phyloP scores from a whole-genome alignment of 2,888 invertebrate genomes.

The Neelides folsomi region DNA sequence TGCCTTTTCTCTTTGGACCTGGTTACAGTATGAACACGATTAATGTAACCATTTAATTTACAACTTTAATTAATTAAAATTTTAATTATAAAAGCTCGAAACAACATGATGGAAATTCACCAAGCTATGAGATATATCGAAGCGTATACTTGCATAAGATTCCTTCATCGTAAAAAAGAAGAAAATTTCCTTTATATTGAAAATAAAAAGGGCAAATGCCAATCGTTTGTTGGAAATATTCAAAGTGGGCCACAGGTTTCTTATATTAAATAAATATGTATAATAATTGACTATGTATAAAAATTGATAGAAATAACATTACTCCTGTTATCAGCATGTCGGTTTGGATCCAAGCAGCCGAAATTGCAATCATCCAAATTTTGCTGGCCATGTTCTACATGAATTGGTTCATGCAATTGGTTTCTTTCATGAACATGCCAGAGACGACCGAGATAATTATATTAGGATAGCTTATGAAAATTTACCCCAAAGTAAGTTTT shows the following conservation, averaged over 20 bases:
- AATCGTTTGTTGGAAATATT: slow-evolving; percentile 28
- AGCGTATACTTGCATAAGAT: slow-evolving; percentile 21
- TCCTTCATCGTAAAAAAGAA: slow-evolving; percentile 17
- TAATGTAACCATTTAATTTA: too few relatives aligned
- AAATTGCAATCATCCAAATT: slow-evolving; percentile 21
- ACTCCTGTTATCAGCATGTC: slow-evolving; percentile 14
- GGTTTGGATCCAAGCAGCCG: slow-evolving; percentile 22
- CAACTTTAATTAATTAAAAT: too few relatives aligned
- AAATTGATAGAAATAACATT: neutral
- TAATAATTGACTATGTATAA: neutral
- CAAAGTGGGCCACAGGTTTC: slow-evolving; percentile 20
- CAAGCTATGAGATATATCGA: slow-evolving; percentile 25
- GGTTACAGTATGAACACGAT: slow-evolving; percentile 19
- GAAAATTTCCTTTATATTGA: slow-evolving; percentile 21
- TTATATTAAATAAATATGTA: neutral
- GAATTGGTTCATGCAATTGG: slow-evolving; percentile 26
- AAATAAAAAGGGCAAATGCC: slow-evolving; percentile 20
- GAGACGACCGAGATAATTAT: slow-evolving; percentile 24
- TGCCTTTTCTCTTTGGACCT: slow-evolving; percentile 26
- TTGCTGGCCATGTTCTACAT: slow-evolving; percentile 24
- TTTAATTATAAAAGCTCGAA: slow-evolving; percentile 7
- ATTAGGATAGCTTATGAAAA: slow-evolving; percentile 24
- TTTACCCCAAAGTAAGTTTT: slow-evolving; percentile 14
- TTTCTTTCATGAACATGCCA: slow-evolving; percentile 27
- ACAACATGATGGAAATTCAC: slow-evolving; percentile 24